Evolutionary conservation across 2,888 invertebrate genomes (phyloP), one percentile per base, ranked within the genome.

Genomic region (Trichopria drosophilae): DNA sequence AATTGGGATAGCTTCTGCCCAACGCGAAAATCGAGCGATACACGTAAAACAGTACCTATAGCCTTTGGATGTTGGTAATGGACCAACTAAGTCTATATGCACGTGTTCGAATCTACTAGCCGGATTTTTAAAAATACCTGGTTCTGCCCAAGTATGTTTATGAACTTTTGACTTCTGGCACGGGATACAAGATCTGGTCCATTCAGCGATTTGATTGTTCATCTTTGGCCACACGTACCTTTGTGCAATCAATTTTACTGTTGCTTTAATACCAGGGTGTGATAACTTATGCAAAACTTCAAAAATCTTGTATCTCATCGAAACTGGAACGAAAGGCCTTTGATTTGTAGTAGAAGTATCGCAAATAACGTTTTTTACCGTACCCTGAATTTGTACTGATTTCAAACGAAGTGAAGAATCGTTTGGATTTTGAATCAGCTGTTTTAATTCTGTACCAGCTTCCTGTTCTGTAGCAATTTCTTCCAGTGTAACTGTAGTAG

Each of bases 221-320:
- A 76, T 61, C 2, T 59, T 59, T 1, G 72, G 73, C 75, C 75
- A 76, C 0, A 76, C 67, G 29, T 63, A 76, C 1, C 70, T 59
- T 18, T 69, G 31, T 0, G 66, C 36, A 0, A 76, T 59, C 2
- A 75, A 23, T 9, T 61, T 64, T 2, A 42, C 42, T 1, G 66
- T 66, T 0, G 59, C 57, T 3, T 57, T 57, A 0, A 51, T 44
- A 1, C 65, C 65, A n/a, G n/a, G n/a, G n/a, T n/a, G n/a, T n/a
- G n/a, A n/a, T n/a, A n/a, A n/a, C n/a, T n/a, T n/a, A n/a, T n/a
- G n/a, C n/a, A n/a, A n/a, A n/a, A n/a, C n/a, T n/a, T n/a, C n/a
- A n/a, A n/a, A n/a, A n/a, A n/a, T n/a, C n/a, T n/a, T n/a, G n/a
- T n/a, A n/a, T n/a, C n/a, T n/a, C n/a, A n/a, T n/a, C n/a, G n/a